Percentiles rank a stretch among this genome's conserved stretches.
These are phyloP conservation scores for Oreochromis grahami DNA, from an alignment of 2,797 vertebrate species.

Conservation along the genomic window DNA sequence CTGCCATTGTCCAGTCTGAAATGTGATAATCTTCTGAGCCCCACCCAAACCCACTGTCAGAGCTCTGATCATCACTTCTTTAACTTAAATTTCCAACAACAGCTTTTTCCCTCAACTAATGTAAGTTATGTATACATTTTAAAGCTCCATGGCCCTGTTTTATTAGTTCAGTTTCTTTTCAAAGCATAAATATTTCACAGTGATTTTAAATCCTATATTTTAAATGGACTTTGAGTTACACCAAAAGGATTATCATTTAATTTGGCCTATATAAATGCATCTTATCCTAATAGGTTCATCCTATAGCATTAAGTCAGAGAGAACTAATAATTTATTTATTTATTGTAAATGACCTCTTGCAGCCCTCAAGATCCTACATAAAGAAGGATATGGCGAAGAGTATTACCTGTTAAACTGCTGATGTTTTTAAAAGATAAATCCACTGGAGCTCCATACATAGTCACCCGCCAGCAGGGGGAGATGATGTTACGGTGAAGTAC, in stretches of 20 bases:
- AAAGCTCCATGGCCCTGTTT: neutral
- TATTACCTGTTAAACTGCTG: conserved; percentile 50
- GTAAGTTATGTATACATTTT: neutral
- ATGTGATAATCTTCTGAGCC: neutral
- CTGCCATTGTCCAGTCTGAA: neutral
- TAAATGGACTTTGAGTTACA: neutral
- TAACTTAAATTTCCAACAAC: neutral
- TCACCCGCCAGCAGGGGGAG: conserved; percentile 1
- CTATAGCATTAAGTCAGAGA: neutral
- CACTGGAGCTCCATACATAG: conserved; percentile 74
- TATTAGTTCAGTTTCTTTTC: neutral
- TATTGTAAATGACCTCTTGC: neutral
- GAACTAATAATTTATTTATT: neutral
- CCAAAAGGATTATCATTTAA: fast-evolving
- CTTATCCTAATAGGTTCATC: neutral
- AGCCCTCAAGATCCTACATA: neutral
- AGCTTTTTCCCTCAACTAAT: neutral
- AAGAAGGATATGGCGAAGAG: neutral
- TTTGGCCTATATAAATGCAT: neutral
- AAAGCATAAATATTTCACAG: neutral
- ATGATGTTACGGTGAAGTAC: neutral
- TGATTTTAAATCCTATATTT: neutral
- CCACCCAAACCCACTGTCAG: neutral
- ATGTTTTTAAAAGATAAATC: conserved; percentile 84
- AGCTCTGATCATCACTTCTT: neutral